Evolutionary conservation across 2,888 invertebrate genomes (phyloP).

Genomic region (Pristionchus exspectatus): DNA sequence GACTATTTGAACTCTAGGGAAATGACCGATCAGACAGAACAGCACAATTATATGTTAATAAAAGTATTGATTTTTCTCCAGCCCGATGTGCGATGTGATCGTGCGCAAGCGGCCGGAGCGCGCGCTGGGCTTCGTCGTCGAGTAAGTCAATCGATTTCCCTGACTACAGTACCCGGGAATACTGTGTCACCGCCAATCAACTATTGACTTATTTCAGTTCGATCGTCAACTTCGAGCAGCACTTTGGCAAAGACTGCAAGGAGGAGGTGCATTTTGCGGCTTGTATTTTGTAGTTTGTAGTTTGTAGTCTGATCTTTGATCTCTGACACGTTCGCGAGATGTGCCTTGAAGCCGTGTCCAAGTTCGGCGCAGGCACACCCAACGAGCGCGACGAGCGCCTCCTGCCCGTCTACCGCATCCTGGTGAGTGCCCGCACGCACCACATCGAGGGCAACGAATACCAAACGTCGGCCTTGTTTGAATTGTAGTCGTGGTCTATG

Average conservation of each 20-base stretch:
- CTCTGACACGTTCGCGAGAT: slow-evolving; percentile 55
- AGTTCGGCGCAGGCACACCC: slow-evolving; percentile 56
- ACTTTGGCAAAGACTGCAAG: slow-evolving; percentile 50
- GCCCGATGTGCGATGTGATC: slow-evolving; percentile 44
- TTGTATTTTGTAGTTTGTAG: not conserved
- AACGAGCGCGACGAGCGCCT: slow-evolving; percentile 57
- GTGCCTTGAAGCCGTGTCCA: slow-evolving; percentile 49
- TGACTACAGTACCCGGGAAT: not conserved
- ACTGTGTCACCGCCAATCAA: slow-evolving; percentile 32
- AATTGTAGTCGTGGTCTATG: not conserved
- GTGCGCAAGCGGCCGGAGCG: slow-evolving; percentile 25
- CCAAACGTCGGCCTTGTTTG: not conserved
- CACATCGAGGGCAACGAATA: not conserved
- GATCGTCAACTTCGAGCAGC: slow-evolving; percentile 52
- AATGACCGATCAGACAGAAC: not conserved
- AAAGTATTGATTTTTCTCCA: not conserved
- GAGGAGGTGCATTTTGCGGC: slow-evolving; percentile 32
- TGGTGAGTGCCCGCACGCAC: slow-evolving; percentile 49
- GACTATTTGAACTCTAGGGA: no score
- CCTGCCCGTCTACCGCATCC: slow-evolving; percentile 57
- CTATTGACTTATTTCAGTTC: slow-evolving; percentile 28
- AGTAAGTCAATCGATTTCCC: slow-evolving; percentile 44
- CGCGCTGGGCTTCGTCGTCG: slow-evolving; percentile 44
- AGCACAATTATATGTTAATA: not conserved
- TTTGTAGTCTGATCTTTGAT: slow-evolving; percentile 22